phyloP scores from a whole-genome alignment of 2,888 invertebrate genomes.

The Lasiommata megera region DNA sequence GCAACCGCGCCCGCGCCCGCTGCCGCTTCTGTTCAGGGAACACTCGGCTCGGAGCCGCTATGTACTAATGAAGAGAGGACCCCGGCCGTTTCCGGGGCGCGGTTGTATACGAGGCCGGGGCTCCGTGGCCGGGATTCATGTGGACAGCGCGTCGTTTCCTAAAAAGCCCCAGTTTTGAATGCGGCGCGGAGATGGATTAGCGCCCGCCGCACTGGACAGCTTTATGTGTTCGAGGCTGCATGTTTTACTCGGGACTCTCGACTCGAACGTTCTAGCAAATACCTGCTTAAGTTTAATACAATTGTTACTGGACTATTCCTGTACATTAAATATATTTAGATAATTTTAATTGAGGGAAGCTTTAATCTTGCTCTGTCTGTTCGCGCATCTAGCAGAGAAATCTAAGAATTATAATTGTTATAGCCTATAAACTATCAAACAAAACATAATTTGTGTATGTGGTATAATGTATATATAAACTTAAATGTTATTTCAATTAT shows the following conservation, averaged over 20 bases:
- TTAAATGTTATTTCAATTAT: too few species aligned
- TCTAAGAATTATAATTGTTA: too few species aligned
- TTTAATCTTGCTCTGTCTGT: too few species aligned
- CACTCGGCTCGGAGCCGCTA: not conserved
- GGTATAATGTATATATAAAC: too few species aligned
- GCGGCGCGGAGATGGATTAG: conserved; percentile 12
- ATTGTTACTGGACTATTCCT: too few species aligned
- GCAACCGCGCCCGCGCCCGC: not conserved
- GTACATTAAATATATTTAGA: too few species aligned
- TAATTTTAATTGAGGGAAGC: too few species aligned
- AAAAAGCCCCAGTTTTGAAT: conserved; percentile 6
- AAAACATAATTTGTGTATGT: too few species aligned
- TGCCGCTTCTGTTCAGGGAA: not conserved
- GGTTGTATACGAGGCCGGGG: not conserved
- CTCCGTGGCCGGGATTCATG: not conserved
- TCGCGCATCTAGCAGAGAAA: too few species aligned
- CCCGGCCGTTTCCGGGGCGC: not conserved
- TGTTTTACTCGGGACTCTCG: not conserved
- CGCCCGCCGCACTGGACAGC: conserved; percentile 6
- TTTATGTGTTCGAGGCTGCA: conserved; percentile 16
- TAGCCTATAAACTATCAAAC: too few species aligned
- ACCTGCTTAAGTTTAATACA: too few species aligned
- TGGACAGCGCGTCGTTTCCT: not conserved
- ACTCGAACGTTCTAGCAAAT: too few species aligned
- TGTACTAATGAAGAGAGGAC: conserved; percentile 15